A percentile compares a stretch with the other conserved stretches of the same genome.
Conservation (phyloP, 2,797 vertebrate species). For the Catamblyrhynchus diadema region DNA sequence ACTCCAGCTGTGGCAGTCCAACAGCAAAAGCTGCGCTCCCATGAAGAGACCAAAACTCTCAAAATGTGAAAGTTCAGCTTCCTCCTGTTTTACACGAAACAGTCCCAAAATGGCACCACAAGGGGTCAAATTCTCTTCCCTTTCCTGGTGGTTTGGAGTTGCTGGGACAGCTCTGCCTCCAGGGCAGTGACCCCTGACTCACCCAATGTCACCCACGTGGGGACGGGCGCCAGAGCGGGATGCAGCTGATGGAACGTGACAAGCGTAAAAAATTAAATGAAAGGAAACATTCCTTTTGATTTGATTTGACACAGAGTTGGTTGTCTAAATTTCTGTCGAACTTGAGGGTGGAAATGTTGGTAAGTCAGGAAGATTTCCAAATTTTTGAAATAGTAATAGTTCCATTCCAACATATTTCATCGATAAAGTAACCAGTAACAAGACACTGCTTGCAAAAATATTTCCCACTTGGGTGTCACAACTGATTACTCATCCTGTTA, state of each 20-base stretch:
- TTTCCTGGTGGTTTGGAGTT: background rate
- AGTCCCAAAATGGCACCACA: background rate
- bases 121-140: background rate
- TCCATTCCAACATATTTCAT: background rate
- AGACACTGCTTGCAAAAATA: background rate
- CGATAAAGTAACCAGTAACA: background rate
- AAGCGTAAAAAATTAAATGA: background rate
- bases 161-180: background rate
- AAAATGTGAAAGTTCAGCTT: fast-evolving
- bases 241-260: background rate
- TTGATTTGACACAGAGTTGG: background rate
- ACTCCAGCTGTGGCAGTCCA: background rate
- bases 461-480: conserved; percentile 2
- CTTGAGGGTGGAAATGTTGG: background rate
- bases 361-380: background rate
- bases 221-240: background rate
- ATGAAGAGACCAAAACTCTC: background rate
- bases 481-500: background rate
- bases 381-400: background rate
- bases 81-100: background rate
- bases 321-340: background rate
- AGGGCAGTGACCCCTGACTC: background rate
- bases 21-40: background rate
- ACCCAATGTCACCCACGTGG: fast-evolving
- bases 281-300: background rate